Evolutionary conservation across 2,888 invertebrate species (phyloP).

Genomic region (Gnatocerus cornutus): DNA sequence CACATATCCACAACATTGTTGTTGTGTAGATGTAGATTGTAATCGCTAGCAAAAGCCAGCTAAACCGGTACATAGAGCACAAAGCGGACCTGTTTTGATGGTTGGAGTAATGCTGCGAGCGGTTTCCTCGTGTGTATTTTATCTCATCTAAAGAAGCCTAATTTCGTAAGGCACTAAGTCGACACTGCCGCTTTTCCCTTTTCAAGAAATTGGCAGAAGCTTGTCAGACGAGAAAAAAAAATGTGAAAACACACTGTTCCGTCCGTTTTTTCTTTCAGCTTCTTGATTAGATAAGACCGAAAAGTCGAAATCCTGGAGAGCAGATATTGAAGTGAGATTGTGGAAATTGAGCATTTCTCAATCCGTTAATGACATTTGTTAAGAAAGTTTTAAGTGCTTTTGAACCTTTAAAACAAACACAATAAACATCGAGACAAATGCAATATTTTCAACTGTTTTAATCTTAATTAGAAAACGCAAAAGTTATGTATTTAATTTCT

Average conservation of each 20-base stretch:
- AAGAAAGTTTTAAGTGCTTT: background rate
- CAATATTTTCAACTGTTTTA: no score
- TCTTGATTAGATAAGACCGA: slow-evolving; percentile 24
- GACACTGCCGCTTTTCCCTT: slow-evolving; percentile 29
- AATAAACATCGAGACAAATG: no score
- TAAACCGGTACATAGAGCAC: slow-evolving; percentile 32
- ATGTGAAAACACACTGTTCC: slow-evolving; percentile 19
- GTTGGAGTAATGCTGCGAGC: slow-evolving; percentile 30
- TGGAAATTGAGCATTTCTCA: background rate
- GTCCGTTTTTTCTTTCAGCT: background rate
- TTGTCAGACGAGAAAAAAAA: slow-evolving; percentile 13
- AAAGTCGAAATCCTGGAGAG: slow-evolving; percentile 11
- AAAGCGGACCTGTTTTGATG: slow-evolving; percentile 39
- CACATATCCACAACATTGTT: slow-evolving; percentile 30
- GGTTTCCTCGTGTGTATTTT: slow-evolving; percentile 39
- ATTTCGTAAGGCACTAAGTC: slow-evolving; percentile 41
- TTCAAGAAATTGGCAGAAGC: slow-evolving; percentile 25
- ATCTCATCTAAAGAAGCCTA: slow-evolving; percentile 30
- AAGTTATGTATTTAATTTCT: no score
- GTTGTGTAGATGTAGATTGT: slow-evolving; percentile 41
- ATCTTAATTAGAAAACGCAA: no score
- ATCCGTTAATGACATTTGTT: background rate
- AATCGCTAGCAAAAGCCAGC: slow-evolving; percentile 32
- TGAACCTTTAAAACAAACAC: no score
- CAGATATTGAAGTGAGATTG: background rate